Conservation (phyloP, 2,113 vertebrate species). For the Hypomesus transpacificus region DNA sequence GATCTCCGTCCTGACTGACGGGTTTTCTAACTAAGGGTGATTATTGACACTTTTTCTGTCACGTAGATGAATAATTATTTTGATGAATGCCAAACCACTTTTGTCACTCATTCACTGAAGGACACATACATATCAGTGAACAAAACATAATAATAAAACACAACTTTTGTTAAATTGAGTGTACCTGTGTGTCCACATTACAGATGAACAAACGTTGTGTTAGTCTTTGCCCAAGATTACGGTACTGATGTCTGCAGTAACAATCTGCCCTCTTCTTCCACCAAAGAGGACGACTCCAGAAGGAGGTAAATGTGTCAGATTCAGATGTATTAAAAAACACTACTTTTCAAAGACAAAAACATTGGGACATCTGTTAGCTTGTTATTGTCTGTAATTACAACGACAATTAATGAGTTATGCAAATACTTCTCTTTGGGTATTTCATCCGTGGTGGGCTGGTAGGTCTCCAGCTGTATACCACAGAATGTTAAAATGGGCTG, state of each 20-base stretch:
- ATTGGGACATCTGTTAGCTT: conserved; percentile 55
- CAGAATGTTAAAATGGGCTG: conserved; percentile 32
- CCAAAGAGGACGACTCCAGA: conserved; percentile 45
- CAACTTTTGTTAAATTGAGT: too few relatives aligned
- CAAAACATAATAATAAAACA: too few relatives aligned
- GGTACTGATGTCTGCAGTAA: conserved; percentile 31
- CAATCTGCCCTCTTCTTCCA: conserved; percentile 45
- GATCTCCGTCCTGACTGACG: background rate
- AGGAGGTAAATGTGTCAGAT: conserved; percentile 43
- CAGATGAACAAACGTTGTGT: too few relatives aligned
- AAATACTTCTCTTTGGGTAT: conserved; percentile 37
- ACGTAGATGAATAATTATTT: too few relatives aligned
- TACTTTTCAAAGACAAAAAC: conserved; percentile 50
- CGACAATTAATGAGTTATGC: conserved; percentile 52
- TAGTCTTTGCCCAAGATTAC: conserved; percentile 1
- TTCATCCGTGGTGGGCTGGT: background rate
- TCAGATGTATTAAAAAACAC: conserved; percentile 41
- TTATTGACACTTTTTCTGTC: background rate
- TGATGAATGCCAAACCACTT: too few relatives aligned
- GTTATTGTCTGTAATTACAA: conserved; percentile 58
- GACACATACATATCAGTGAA: too few relatives aligned
- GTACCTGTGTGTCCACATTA: too few relatives aligned
- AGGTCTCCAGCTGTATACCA: too few relatives aligned
- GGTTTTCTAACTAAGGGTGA: background rate
- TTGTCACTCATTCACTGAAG: too few relatives aligned